Evolutionary conservation across 1,140 invertebrate genomes (phyloP), one percentile per base, ranked within the genome.

Genomic region (Camponotus pennsylvanicus): DNA sequence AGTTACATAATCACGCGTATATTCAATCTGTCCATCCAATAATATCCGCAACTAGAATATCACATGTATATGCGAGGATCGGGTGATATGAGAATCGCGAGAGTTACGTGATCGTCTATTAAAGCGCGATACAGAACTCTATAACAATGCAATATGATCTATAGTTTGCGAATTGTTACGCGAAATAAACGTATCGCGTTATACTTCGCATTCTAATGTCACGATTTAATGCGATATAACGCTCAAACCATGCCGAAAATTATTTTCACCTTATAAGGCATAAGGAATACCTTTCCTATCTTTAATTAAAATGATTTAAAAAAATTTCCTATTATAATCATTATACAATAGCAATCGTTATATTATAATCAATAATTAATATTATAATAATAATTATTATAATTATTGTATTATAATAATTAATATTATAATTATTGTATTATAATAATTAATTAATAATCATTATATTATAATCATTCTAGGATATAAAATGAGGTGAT

Each of bases 31-130:
- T 57, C 59, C 21, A 67, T 71, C 3, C 27, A 59, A 88, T 88
- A 67, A 82, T 71, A 49, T 49, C 1, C 55, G 13, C 63, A 6
- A 67, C 18, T 79, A n/a, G 45, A 57, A 69, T 57, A 69, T 13
- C 59, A 32, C 21, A 4, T 34, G 13, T 0, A 15, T 40, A n/a
- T 55, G 18, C 67, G 27, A 55, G 9, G 5, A 80, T 67, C 45
- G 34, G 13, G 4, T 21, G 77, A 42, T 37, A 49, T 13, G 13
- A 27, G 55, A 79, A 32, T 37, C 34, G 57, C 13, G 5, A 49
- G 32, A 6, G 32, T 89, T 79, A 88, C 79, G 59, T 21, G 87
- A 87, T 85, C 85, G 71, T 57, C 80, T 52, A 78, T 79, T 66
- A 70, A 85, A 69, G 27, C 73, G n/a, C 15, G 3, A 27, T 52